A percentile compares a stretch with the other conserved stretches of the same genome.
Conservation (phyloP, 2,888 invertebrate species). For the Xylophagus ater region DNA sequence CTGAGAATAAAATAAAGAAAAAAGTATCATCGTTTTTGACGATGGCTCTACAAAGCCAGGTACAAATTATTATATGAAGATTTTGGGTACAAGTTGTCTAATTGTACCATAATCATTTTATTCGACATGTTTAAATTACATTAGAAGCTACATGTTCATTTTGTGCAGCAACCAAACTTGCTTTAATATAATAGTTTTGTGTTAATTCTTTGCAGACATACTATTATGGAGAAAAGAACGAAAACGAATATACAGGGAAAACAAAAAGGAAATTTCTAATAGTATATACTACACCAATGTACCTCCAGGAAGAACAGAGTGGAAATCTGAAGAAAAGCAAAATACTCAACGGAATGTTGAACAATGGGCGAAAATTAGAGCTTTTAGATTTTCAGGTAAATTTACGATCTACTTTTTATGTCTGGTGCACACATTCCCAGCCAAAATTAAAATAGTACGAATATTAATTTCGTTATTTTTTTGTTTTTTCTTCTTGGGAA, state of each 20-base stretch:
- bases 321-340: too few relatives aligned
- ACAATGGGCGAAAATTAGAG: conserved; percentile 10
- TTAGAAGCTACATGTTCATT: too few relatives aligned
- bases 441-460: too few relatives aligned
- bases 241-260: background rate
- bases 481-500: too few relatives aligned
- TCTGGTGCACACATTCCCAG: conserved; percentile 8
- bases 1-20: too few relatives aligned
- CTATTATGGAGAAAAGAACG: background rate
- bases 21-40: too few relatives aligned
- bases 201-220: conserved; percentile 9
- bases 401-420: conserved; percentile 10
- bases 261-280: background rate
- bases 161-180: too few relatives aligned
- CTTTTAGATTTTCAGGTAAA: conserved; percentile 11
- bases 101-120: conserved; percentile 3
- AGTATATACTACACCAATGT: background rate
- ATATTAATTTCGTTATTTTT: too few relatives aligned
- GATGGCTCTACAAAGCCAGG: conserved; percentile 1
- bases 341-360: too few relatives aligned
- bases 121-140: too few relatives aligned
- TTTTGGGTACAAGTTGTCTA: background rate
- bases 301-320: too few relatives aligned
- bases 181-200: conserved; percentile 10
- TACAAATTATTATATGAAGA: background rate